Base-by-base conservation (phyloP, 2,888 invertebrate species). In the Athetis lepigone region DNA sequence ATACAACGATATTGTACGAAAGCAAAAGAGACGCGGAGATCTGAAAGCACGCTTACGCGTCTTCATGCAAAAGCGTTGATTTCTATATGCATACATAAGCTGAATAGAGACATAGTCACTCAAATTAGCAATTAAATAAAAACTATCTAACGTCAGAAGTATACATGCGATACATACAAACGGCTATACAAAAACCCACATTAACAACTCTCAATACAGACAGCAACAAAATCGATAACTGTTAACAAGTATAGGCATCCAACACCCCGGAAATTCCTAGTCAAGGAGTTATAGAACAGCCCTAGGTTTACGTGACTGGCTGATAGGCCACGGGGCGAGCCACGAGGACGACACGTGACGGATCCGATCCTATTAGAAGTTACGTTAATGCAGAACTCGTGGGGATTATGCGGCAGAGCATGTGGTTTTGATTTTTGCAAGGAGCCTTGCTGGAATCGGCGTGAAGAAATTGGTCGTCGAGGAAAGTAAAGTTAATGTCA, bases 301-400 rank as follows among this genome's bases (percentile, higher is more conserved):
- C 43, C 37, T 51, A 47, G 60, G 59, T 57, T 50, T 70, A 76
- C 76, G 74, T 70, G 78, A 70, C 56, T 43, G 40, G 51, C 13
- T 40, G 33, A 51, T 49, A 69, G 68, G 62, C 59, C 68, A 67
- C 74, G 72, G 60, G 76, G 55, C 58, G 21, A 27, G 66, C 42
- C 79, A 77, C 77, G 76, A 50, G 78, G 58, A 61, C 75, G 62
- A 70, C 79, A 79, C 77, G 71, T 75, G 79, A 40, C 37, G 21
- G 39, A 61, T 18, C 23, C 60, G 69, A 79, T 79, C 79, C 69
- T 66, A 79, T 77, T 79, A 79, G 75, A 75, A 79, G 73, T 73
- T 79, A 77, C 59, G 59, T 61, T 5, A 59, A 18, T 29, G 54
- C 47, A 39, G 36, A 33, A 42, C 72, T 47, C 56, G 63, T 46